These are phyloP conservation scores for Taeniopygia guttata DNA, from an alignment of 2,797 vertebrate genomes.

Conservation along the genomic window DNA sequence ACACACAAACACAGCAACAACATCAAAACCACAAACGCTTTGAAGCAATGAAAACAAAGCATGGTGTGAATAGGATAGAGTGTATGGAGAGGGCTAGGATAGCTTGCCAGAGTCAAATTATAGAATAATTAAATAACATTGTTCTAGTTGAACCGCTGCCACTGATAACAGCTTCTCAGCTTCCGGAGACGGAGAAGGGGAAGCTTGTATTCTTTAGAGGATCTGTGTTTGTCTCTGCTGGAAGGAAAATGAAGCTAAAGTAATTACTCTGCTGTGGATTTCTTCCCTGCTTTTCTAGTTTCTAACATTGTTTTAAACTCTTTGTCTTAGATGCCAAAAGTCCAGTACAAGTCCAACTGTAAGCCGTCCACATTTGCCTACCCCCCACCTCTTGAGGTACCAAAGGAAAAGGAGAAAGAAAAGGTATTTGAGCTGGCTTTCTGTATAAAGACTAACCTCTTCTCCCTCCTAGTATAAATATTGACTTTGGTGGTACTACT, in stretches of 20 bases:
- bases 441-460: neutral
- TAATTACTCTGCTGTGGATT: conserved; percentile 16
- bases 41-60: conserved; percentile 9
- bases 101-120: conserved; percentile 24
- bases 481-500: neutral
- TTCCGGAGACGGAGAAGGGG: conserved; percentile 50
- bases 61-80: conserved; percentile 12
- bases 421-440: conserved; percentile 80
- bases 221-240: conserved; percentile 47
- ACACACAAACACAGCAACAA: neutral
- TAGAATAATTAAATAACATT: conserved; percentile 58
- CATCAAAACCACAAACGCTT: conserved; percentile 35
- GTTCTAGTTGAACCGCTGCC: conserved; percentile 42
- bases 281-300: neutral
- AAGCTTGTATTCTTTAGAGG: conserved; percentile 39
- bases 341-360: conserved; percentile 98
- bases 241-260: conserved; percentile 42
- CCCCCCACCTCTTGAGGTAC: conserved; percentile 95
- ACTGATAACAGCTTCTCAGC: conserved; percentile 28
- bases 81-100: conserved; percentile 2
- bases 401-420: conserved; percentile 98
- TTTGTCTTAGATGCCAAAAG: conserved; percentile 93
- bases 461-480: neutral
- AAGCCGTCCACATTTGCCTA: conserved; percentile 99
- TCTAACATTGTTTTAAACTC: neutral